A percentile compares a stretch with the other conserved stretches of the same genome.
Evolutionary conservation across 2,113 vertebrate genomes (phyloP).

Genomic region (Clupea harengus): DNA sequence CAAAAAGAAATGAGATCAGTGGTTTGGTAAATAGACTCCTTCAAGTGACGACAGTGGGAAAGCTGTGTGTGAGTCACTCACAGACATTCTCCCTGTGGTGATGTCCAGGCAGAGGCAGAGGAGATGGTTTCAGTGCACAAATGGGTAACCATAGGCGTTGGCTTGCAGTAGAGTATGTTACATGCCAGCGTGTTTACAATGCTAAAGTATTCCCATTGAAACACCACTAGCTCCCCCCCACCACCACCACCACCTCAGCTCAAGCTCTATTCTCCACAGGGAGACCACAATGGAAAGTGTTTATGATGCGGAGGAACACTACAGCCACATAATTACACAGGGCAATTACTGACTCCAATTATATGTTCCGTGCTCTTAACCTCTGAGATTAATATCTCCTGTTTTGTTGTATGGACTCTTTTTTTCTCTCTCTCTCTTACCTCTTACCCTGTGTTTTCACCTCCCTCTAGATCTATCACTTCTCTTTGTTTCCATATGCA

Average conservation of each 20-base stretch:
- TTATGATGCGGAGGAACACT: background rate
- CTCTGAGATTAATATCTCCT: slow-evolving; percentile 18
- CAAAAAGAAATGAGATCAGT: background rate
- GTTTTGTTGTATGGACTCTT: background rate
- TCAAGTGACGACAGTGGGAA: background rate
- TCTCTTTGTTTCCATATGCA: background rate
- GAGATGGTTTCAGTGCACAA: background rate
- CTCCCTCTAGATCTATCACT: background rate
- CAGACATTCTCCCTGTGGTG: background rate
- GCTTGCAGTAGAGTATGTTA: background rate
- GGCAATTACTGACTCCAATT: slow-evolving; percentile 17
- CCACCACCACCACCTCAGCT: background rate
- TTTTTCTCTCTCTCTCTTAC: background rate
- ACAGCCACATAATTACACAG: background rate
- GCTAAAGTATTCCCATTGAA: background rate
- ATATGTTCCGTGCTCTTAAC: slow-evolving; percentile 8
- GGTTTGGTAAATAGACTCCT: background rate
- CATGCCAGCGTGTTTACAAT: background rate
- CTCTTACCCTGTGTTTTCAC: background rate
- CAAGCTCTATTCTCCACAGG: background rate
- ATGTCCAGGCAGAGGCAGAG: background rate
- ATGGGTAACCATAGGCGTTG: background rate
- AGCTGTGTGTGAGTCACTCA: background rate
- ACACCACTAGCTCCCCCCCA: background rate
- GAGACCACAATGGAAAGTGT: slow-evolving; percentile 17